Base-by-base conservation (phyloP, 2,113 vertebrate species). In the Pionites leucogaster region DNA sequence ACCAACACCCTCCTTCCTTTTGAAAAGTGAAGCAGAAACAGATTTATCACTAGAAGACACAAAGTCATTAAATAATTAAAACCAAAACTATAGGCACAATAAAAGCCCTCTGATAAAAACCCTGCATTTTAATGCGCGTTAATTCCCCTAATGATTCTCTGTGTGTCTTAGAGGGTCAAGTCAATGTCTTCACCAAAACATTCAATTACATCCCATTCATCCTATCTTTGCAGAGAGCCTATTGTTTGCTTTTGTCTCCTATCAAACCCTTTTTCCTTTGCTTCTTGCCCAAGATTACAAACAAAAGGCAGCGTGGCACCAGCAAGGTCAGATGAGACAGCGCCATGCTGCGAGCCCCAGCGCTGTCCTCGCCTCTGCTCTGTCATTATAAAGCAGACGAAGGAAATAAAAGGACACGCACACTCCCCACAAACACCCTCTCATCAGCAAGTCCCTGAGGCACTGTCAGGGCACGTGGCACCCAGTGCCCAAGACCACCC, bases 161-260 rank as follows among this genome's bases (percentile, higher is more conserved):
- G 71, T 95, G 85, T 90, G 76, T 97, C 97, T 97, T 96, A 84
- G 96, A 98, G 98, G 98, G 98, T 98, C 98, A 98, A 98, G 98
- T 98, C 98, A 98, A 98, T 98, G 98, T 97, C 98, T 98, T 93
- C 68, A 82, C 97, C 96, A 96, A 98, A 98, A 98, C 98, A 97
- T 98, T 98, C 98, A 98, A 98, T 98, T 98, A 98, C 97, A 95
- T 91, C 94, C 98, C 92, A 97, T 98, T 96, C 97, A 98, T 96
- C 95, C 91, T 98, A 97, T 98, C 98, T 98, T 98, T 97, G 97
- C 92, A 96, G 97, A 79, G 87, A 97, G 97, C 97, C 97, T 97
- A 96, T 97, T 97, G 97, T 98, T 98, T 97, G 98, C 98, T 97
- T 98, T 98, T 99, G 98, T 98, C 98, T 98, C 96, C 98, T 96